Evolutionary conservation across 2,888 invertebrate species (phyloP), one percentile per base, ranked within the genome.

Genomic region (Aquatica leii): DNA sequence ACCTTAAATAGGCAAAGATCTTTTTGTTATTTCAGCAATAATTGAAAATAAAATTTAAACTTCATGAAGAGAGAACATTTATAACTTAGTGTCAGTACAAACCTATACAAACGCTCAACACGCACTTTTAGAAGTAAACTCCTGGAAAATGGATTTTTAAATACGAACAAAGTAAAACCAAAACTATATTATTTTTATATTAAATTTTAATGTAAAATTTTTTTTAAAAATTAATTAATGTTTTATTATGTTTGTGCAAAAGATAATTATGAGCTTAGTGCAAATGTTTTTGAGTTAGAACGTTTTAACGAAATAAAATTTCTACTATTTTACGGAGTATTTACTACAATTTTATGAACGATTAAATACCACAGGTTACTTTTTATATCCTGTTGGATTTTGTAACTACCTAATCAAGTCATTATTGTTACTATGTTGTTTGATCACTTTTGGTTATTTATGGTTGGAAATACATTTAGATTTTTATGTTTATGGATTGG

Each of bases 101-200:
- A 56, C 37, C 46, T 53, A 53, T 57, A 57, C 48, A 56, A 57
- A 51, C 57, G 52, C 57, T 62, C 52, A 62, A 62, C 62, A 62
- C 62, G 62, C 62, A 62, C 57, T 62, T 62, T 57, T 37, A 48
- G 21, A 51, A 53, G 43, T 43, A 41, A 56, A 56, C 54, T 49
- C 59, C 54, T 58, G 65, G 66, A 65, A 69, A 69, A 69, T 69
- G 66, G 65, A 58, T 66, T 66, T 68, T 69, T 69, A 69, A 69
- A 69, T 65, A 66, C 68, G 62, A 62, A 55, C 59, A 58, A 59
- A 21, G 20, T 20, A 54, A 12, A 37, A 61, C 50, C 57, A 52
- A 57, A 56, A 57, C 56, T 52, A 57, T 58, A 58, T 58, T 54
- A 62, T 58, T 57, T 58, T 62, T 57, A 58, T 41, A 58, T 53